Percentiles rank a stretch among this genome's conserved stretches.
Evolutionary conservation across 2,113 vertebrate genomes (phyloP).

Genomic region (Takifugu flavidus): DNA sequence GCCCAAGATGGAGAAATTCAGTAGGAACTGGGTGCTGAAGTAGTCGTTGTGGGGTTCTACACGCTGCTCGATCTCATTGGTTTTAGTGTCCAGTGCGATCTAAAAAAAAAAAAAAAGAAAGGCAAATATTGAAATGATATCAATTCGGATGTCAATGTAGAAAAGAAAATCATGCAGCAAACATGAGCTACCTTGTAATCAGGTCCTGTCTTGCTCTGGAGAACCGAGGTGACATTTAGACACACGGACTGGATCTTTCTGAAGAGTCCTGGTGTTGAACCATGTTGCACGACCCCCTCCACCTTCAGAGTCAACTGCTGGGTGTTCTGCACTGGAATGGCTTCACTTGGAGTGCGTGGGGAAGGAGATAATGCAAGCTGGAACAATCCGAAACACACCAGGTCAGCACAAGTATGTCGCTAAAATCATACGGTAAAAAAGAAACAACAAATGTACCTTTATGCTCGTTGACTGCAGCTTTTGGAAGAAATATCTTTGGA

Average conservation of each 20-base stretch:
- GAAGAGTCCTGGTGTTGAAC: slow-evolving; percentile 91
- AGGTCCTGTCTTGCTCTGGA: slow-evolving; percentile 89
- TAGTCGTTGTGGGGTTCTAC: slow-evolving; percentile 98
- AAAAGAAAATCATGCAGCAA: neutral
- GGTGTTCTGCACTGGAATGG: slow-evolving; percentile 91
- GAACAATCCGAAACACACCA: neutral
- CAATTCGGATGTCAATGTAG: neutral
- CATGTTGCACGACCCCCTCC: slow-evolving; percentile 95
- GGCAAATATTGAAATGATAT: neutral
- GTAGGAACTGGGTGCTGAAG: slow-evolving; percentile 97
- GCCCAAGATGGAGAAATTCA: slow-evolving; percentile 90
- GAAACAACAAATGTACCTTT: slow-evolving; percentile 72
- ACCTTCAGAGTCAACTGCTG: slow-evolving; percentile 94
- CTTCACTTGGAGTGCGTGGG: slow-evolving; percentile 88
- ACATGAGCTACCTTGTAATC: slow-evolving; percentile 79
- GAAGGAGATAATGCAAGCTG: slow-evolving; percentile 95
- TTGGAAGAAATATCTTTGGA: slow-evolving; percentile 98
- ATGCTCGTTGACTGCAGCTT: slow-evolving; percentile 98
- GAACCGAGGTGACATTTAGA: slow-evolving; percentile 87
- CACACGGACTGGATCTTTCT: slow-evolving; percentile 95
- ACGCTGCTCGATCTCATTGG: slow-evolving; percentile 93
- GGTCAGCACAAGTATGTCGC: neutral
- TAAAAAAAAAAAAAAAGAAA: slow-evolving; percentile 41
- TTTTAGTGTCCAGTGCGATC: slow-evolving; percentile 85
- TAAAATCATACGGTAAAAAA: neutral